Evolutionary conservation across 1,140 invertebrate species (phyloP), one percentile per base, ranked within the genome.

Genomic region (Drosophila takahashii): DNA sequence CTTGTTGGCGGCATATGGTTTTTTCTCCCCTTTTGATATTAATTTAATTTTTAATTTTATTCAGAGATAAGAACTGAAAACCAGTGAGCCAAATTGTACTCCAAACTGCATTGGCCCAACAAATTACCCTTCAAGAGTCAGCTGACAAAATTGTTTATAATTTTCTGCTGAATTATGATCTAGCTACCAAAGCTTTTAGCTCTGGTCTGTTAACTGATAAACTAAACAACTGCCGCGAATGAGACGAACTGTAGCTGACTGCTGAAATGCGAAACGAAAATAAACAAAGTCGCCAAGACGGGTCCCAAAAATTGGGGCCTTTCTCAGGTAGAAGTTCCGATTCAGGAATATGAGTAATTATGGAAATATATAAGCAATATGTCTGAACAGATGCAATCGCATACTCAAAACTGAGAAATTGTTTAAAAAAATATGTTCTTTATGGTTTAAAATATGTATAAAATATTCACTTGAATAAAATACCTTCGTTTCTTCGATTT

Each of bases 131-230:
- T 26, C 41, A 53, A 36, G 50, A 60, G 57, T 81, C 79, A 81
- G 79, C 73, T 81, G 78, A 83, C 60, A 42, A 58, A 15, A 34
- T 47, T 54, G 44, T 59, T 52, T 39, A 60, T 53, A 62, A 72
- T 56, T 57, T 65, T 77, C 44, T 39, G 41, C 53, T 59, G 81
- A 70, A 74, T 71, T 81, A 59, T 65, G 58, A 72, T 71, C 61
- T 48, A 50, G 48, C 71, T 77, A 54, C 32, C 27, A 9, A 44
- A 65, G 69, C 59, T 65, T 76, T 75, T 66, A 77, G 66, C 79
- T 73, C 36, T 48, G 45, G 71, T 52, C 69, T 89, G 84, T 80
- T 89, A 89, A 89, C 73, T 84, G 80, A 75, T 90, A 80, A 84
- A 51, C 73, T 80, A 89, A 89, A 89, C 84, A 89, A 89, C 64